Base-by-base conservation (phyloP, 53 echinoderm and acorn worm species). In the Arbacia lixula region DNA sequence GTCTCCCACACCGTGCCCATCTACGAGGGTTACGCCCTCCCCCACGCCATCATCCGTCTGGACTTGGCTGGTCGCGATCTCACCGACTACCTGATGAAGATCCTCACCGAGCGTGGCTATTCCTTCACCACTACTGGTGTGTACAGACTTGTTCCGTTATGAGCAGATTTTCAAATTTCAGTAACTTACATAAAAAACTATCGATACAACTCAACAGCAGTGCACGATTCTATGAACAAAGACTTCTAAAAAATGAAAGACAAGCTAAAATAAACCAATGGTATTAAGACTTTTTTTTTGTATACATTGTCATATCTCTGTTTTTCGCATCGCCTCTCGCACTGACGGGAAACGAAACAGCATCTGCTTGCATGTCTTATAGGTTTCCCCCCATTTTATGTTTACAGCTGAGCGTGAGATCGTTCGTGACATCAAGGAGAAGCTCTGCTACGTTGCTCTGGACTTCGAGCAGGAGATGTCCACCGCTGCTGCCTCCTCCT, bases 381-480 rank as follows among this genome's bases (percentile, higher is more conserved):
- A n/a, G n/a, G n/a, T n/a, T n/a, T n/a, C n/a, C n/a, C n/a, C n/a
- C 12, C 5, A 39, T 68, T 68, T 12, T 41, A 36, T 68, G 38
- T 1, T 65, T 65, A 39, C 57, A 82, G 67, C 67, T 43, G 83
- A 83, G 53, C 81, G 94, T 83, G 92, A 89, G 86, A 92, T 89
- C 49, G 86, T 89, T 39, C 86, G 89, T 83, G 89, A 89, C 86
- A 93, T 93, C 84, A 93, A 93, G 87, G 93, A 93, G 88, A 86
- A 87, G 60, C 76, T 79, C 53, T 87, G 87, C 81, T 93, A 93
- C 73, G 93, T 93, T 24, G 90, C 93, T 40, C 90, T 93, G 12
- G 93, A 93, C 86, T 93, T 90, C 62, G 93, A 93, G 84, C 87
- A 88, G 80, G 93, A 93, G 73, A 93, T 93, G 93, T 25, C 66